A percentile compares a stretch with the other conserved stretches of the same genome.
Conservation (phyloP, 2,888 invertebrate genomes). For the Dryobota labecula region DNA sequence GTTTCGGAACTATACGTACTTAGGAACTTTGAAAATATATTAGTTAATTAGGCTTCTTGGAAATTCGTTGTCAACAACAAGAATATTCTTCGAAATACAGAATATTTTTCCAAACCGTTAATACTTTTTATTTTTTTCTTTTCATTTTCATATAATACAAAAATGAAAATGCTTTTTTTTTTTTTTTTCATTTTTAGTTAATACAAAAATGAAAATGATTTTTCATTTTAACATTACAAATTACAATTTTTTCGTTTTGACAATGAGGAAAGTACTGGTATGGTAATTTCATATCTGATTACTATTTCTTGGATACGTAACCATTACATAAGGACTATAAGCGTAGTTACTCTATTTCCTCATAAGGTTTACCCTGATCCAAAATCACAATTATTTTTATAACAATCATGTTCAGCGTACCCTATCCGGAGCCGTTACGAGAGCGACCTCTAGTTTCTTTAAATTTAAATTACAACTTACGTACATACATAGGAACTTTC, state of each 20-base stretch:
- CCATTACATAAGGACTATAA: constrained; percentile 48
- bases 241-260: constrained; percentile 10
- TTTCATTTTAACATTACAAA: background rate
- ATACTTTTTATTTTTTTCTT: background rate
- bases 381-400: constrained; percentile 80
- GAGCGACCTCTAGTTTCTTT: constrained; percentile 85
- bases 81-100: constrained; percentile 10
- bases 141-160: constrained; percentile 2
- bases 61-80: constrained; percentile 45
- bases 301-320: constrained; percentile 32
- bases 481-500: constrained; percentile 91
- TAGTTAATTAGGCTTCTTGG: constrained; percentile 23
- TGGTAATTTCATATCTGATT: constrained; percentile 19
- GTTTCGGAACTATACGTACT: constrained; percentile 69
- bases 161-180: constrained; percentile 12
- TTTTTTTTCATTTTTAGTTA: background rate
- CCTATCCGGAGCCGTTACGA: constrained; percentile 76
- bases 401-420: constrained; percentile 77
- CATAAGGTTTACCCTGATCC: constrained; percentile 84
- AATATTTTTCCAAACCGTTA: constrained; percentile 6
- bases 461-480: constrained; percentile 89
- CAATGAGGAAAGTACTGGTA: background rate
- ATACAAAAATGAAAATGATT: constrained; percentile 7
- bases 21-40: constrained; percentile 74
- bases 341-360: constrained; percentile 66